Conservation (phyloP, 2,888 invertebrate species). For the Metallyticus violacea region DNA sequence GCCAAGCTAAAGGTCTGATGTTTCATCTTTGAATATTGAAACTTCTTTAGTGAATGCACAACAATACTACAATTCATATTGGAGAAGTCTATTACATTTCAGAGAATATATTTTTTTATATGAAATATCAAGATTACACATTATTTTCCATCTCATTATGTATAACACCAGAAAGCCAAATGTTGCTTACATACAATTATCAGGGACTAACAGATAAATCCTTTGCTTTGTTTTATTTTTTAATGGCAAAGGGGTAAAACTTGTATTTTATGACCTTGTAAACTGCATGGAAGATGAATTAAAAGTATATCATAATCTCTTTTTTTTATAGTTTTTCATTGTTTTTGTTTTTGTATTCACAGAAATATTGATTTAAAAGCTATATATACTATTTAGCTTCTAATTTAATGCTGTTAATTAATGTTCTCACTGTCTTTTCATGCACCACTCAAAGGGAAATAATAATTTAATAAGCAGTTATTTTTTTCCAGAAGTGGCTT, state of each 20-base stretch:
- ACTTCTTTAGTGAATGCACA: neutral
- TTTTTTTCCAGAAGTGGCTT: no score
- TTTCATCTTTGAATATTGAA: neutral
- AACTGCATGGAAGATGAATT: no score
- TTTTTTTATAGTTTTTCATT: no score
- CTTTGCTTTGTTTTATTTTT: neutral
- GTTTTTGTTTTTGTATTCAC: no score
- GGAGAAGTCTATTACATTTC: neutral
- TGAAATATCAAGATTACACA: neutral
- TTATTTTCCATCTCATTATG: neutral
- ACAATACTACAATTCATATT: neutral
- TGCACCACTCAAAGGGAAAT: no score
- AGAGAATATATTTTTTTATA: neutral
- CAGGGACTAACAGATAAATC: neutral
- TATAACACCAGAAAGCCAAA: neutral
- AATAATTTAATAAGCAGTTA: no score
- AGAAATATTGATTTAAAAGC: no score
- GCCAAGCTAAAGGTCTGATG: neutral
- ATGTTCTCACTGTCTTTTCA: no score
- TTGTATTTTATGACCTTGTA: no score
- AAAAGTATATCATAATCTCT: no score
- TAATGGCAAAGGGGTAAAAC: neutral
- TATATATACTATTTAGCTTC: no score
- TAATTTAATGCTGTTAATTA: no score
- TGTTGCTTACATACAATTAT: neutral